A percentile compares a stretch with the other conserved stretches of the same genome.
phyloP scores from a whole-genome alignment of 30 jellyfish, hydroid and myxozoan genomes.

The Clytia hemisphaerica region DNA sequence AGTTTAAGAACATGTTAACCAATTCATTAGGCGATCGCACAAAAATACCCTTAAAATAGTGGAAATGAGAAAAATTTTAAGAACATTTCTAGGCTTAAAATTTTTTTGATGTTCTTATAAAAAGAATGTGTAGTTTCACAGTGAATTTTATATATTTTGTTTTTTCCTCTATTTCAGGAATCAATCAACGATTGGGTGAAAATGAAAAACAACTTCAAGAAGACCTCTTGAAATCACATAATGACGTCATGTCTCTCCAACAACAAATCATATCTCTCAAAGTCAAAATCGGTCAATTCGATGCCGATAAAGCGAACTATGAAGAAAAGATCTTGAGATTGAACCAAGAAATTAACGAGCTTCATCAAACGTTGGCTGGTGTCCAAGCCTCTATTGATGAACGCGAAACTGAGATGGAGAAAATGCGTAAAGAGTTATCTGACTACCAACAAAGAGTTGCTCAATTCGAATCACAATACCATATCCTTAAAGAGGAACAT shows the following conservation, averaged over 20 bases:
- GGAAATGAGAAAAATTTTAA: no score
- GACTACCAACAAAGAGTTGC: slow-evolving; percentile 56
- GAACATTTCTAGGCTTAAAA: no score
- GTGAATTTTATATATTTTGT: no score
- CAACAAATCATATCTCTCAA: slow-evolving; percentile 63
- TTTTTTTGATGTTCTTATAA: no score
- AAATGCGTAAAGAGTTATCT: slow-evolving; percentile 51
- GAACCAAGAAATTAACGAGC: slow-evolving; percentile 56
- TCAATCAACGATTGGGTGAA: slow-evolving; percentile 64
- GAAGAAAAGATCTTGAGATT: slow-evolving; percentile 53
- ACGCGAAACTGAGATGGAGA: slow-evolving; percentile 65
- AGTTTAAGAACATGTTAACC: no score
- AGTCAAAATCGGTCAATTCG: slow-evolving; percentile 65
- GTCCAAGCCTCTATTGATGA: slow-evolving; percentile 84
- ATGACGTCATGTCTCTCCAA: slow-evolving; percentile 43
- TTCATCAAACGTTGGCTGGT: slow-evolving; percentile 64
- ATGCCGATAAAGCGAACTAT: slow-evolving; percentile 52
- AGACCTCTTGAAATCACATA: slow-evolving; percentile 63
- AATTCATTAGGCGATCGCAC: no score
- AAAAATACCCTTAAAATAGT: no score
- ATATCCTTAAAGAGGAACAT: slow-evolving; percentile 41
- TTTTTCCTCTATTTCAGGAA: no score
- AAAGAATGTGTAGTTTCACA: no score
- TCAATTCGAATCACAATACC: slow-evolving; percentile 68
- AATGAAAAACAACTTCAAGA: slow-evolving; percentile 86